Base-by-base conservation (phyloP, 2,888 invertebrate genomes). In the Oscheius sp. region DNA sequence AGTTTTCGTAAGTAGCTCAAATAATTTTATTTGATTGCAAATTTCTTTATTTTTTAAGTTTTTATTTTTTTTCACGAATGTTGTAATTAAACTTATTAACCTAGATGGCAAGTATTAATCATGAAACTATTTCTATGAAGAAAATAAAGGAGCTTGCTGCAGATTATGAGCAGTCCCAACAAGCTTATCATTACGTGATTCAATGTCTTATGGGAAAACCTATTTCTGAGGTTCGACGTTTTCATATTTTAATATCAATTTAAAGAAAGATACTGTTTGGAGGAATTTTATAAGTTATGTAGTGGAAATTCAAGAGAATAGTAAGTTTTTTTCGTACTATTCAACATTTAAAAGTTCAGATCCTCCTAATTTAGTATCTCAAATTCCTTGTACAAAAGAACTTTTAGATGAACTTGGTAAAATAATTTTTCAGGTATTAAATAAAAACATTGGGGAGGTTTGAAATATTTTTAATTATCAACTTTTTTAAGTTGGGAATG, bases 241-340 rank as follows among this genome's bases (percentile, higher is more conserved):
- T 50, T 26, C 17, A 2, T 24, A 28, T 2, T 22, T 24, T 51
- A 17, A 3, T 41, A 17, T 4, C 12, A 41, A 41, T 41, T 41
- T 3, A 17, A 41, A 36, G 8, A 14, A 9, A 36, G 14, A 36
- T 14, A 9, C 6, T 17, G n/a, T 30, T 56, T 30, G 32, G 56
- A 24, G 20, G 32, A 56, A 56, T 17, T 59, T 51, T 38, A 59
- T 44, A n/a, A 20, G 38, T 22, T 20, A 44, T 49, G n/a, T 44
- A 14, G 44, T 59, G 8, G 20, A 24, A 20, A n/a, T 38, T 8
- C 8, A 12, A 9, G n/a, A 44, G 61, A 3, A 59, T 1, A 14
- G 38, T 59, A 12, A 22, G 38, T 59, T 49, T 38, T 44, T 14
- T 9, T 36, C 8, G 14, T 36, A 9, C 14, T 36, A 9, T 9